These are phyloP conservation scores for Lasius fuliginosus DNA, from an alignment of 2,888 invertebrate species.

Conservation along the genomic window DNA sequence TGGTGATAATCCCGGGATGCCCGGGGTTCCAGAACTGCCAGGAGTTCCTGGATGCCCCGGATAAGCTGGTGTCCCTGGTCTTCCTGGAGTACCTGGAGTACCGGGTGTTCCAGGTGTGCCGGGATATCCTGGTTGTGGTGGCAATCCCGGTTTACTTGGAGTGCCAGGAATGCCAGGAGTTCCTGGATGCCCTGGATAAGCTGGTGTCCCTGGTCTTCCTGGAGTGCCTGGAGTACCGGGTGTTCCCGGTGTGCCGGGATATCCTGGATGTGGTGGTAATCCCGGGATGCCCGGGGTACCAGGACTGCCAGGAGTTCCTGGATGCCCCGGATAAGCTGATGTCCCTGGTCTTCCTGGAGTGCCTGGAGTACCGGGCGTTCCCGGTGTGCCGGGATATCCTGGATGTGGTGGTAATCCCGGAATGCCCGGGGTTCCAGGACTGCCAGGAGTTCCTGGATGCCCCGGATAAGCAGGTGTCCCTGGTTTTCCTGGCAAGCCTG, in stretches of 20 bases:
- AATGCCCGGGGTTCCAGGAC: constrained; percentile 58
- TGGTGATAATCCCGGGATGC: constrained; percentile 65
- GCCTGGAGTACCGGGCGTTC: constrained; percentile 76
- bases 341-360: constrained; percentile 34
- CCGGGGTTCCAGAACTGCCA: constrained; percentile 66
- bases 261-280: background rate
- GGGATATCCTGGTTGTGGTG: constrained; percentile 68
- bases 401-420: constrained; percentile 15
- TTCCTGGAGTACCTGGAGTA: constrained; percentile 60
- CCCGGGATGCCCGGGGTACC: constrained; percentile 54
- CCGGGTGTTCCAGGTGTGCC: constrained; percentile 64
- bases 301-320: constrained; percentile 24
- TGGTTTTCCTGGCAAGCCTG: constrained; percentile 53
- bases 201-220: constrained; percentile 74
- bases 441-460: constrained; percentile 20
- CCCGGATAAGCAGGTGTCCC: constrained; percentile 40
- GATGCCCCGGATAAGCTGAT: too few species aligned
- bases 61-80: constrained; percentile 76
- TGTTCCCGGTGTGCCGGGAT: constrained; percentile 68
- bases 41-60: constrained; percentile 74
- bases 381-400: constrained; percentile 30
- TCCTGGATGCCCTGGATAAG: constrained; percentile 25
- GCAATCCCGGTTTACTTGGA: constrained; percentile 72
- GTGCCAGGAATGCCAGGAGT: constrained; percentile 1
- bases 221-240: constrained; percentile 65